phyloP scores from a whole-genome alignment of 2,888 invertebrate species.

The Tetropium fuscum region DNA sequence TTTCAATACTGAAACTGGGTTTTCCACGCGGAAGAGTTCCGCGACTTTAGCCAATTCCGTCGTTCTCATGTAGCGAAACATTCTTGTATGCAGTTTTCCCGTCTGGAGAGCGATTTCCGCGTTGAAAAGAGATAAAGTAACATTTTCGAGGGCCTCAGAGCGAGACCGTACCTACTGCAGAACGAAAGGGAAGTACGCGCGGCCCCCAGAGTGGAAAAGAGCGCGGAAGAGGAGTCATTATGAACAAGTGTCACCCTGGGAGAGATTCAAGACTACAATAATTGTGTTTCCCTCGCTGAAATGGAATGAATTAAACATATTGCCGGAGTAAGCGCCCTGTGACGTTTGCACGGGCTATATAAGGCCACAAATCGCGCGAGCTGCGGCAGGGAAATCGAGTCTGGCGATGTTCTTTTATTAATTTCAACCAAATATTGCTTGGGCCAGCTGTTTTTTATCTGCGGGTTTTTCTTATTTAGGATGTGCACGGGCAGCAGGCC shows the following conservation, averaged over 20 bases:
- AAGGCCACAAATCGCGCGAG: conserved; percentile 43
- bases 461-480: conserved; percentile 47
- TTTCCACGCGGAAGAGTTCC: conserved; percentile 2
- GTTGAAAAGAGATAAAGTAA: conserved; percentile 14
- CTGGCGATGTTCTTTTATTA: conserved; percentile 55
- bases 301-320: conserved; percentile 61
- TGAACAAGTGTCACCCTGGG: conserved; percentile 73
- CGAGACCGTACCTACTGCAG: neutral
- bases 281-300: conserved; percentile 62
- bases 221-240: conserved; percentile 67
- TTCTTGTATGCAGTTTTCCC: conserved; percentile 24
- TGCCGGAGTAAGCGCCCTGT: conserved; percentile 36
- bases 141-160: conserved; percentile 6
- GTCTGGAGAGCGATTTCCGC: conserved; percentile 26
- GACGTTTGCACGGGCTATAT: conserved; percentile 22
- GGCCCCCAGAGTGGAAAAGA: conserved; percentile 15
- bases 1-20: conserved; percentile 6
- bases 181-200: neutral
- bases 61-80: conserved; percentile 20
- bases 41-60: conserved; percentile 10
- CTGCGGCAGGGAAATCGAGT: conserved; percentile 22
- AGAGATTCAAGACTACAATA: conserved; percentile 67
- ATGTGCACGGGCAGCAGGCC: conserved; percentile 35
- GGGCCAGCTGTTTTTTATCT: conserved; percentile 59
- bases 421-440: conserved; percentile 59